Evolutionary conservation across 2,888 invertebrate genomes (phyloP).

Genomic region (Conomelus anceps): DNA sequence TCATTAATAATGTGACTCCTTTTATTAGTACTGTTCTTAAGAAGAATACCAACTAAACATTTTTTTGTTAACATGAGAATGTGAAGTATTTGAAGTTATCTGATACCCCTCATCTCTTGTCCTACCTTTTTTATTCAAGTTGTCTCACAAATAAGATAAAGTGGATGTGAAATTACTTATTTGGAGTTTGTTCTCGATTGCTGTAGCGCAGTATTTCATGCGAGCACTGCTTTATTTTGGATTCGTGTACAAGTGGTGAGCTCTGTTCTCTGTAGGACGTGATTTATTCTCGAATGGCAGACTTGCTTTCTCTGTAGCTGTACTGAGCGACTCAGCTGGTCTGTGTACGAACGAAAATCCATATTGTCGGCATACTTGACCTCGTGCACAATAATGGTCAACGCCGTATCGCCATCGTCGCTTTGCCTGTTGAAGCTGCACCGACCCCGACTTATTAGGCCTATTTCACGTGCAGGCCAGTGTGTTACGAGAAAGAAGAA

Average conservation of each 20-base stretch:
- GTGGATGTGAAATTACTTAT: background rate
- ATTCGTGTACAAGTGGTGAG: background rate
- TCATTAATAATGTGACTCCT: background rate
- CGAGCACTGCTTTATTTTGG: background rate
- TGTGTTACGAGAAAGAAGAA: background rate
- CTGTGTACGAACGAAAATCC: background rate
- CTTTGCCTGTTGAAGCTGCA: background rate
- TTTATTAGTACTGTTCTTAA: background rate
- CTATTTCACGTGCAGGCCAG: background rate
- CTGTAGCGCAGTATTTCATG: background rate
- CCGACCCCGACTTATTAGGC: background rate
- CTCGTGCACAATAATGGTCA: background rate
- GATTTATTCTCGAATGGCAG: background rate
- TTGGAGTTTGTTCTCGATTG: background rate
- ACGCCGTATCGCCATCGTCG: too few relatives aligned
- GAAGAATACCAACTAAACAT: background rate
- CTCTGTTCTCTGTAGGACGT: background rate
- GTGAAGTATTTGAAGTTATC: background rate
- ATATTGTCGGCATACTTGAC: background rate
- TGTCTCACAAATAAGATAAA: background rate
- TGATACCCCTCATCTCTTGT: background rate
- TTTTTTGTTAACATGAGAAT: background rate
- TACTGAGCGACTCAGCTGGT: too few relatives aligned
- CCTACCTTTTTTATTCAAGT: background rate
- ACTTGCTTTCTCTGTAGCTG: background rate